Conservation (phyloP, 2,888 invertebrate genomes). For the Mesorhabditis sp. region DNA sequence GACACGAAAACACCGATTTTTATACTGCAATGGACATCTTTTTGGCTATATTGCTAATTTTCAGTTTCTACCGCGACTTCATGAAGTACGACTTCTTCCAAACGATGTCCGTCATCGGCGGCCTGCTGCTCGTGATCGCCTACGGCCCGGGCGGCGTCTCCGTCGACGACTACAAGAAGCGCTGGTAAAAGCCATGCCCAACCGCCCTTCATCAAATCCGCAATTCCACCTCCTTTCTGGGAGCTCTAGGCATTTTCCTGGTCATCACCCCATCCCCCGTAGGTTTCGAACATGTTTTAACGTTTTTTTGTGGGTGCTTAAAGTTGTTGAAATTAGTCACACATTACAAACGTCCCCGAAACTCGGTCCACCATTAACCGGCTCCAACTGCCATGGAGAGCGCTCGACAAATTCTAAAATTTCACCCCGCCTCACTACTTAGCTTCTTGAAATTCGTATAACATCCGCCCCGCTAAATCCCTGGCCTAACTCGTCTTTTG, state of each 20-base stretch:
- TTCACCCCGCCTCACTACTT: no score
- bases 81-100: conserved; percentile 96
- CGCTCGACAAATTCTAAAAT: no score
- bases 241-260: background rate
- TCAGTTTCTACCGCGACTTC: conserved; percentile 84
- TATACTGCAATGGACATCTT: no score
- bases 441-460: no score
- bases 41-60: conserved; percentile 2
- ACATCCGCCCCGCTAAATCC: no score
- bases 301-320: background rate
- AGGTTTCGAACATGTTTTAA: background rate
- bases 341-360: no score
- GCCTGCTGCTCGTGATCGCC: conserved; percentile 89
- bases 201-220: no score
- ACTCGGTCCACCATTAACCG: no score
- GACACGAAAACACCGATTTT: no score
- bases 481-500: no score
- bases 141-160: conserved; percentile 97
- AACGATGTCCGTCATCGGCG: conserved; percentile 97
- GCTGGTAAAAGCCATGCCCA: conserved; percentile 70
- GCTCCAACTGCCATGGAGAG: no score
- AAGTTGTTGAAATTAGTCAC: no score
- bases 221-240: background rate
- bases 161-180: conserved; percentile 99
- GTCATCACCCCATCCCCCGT: background rate